These are phyloP conservation scores for Rhynchomys soricoides DNA, from an alignment of 2,113 vertebrate species.

Conservation along the genomic window DNA sequence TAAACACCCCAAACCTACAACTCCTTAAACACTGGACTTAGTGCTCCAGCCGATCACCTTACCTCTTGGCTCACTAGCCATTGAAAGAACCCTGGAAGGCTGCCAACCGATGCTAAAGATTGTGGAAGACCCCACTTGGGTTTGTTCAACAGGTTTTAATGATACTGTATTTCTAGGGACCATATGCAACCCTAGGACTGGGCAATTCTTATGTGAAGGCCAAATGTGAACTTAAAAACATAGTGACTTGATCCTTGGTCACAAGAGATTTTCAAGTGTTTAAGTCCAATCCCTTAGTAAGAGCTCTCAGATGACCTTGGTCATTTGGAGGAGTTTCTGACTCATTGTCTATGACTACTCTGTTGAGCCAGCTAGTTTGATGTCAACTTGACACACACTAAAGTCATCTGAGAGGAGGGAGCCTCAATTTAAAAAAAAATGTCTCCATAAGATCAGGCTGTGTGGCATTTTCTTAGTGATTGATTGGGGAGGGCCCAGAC, in stretches of 20 bases:
- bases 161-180: background rate
- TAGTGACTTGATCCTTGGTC: background rate
- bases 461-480: background rate
- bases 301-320: background rate
- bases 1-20: background rate
- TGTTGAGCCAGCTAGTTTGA: background rate
- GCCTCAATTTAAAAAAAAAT: background rate
- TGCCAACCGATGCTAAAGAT: background rate
- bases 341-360: background rate
- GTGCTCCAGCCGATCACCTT: background rate
- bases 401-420: background rate
- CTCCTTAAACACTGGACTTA: background rate
- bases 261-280: background rate
- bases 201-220: background rate
- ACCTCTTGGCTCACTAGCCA: accelerated
- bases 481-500: background rate
- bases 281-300: background rate
- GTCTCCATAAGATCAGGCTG: background rate
- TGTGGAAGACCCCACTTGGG: background rate
- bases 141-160: background rate
- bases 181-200: background rate
- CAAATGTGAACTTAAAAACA: background rate
- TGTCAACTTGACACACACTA: background rate
- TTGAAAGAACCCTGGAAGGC: background rate
- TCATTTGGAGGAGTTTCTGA: background rate